Percentiles rank a stretch among this genome's conserved stretches.
These are phyloP conservation scores for Saturnia pavonia DNA, from an alignment of 2,888 invertebrate genomes.

Conservation along the genomic window DNA sequence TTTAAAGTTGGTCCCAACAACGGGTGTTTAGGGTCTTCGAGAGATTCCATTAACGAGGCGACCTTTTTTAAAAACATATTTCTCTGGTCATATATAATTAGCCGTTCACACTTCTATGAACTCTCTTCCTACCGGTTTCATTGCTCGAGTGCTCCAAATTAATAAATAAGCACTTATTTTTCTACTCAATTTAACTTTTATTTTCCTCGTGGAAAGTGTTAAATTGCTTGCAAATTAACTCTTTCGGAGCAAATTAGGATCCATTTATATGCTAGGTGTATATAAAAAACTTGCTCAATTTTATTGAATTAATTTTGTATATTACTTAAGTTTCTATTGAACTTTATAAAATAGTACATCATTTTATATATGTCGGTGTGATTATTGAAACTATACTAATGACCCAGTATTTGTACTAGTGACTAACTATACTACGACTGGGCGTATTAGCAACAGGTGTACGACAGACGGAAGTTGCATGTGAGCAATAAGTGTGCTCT, in stretches of 20 bases:
- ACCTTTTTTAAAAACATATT: constrained; percentile 43
- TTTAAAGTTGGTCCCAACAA: constrained; percentile 60
- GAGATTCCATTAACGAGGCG: constrained; percentile 36
- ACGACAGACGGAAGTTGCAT: too few relatives aligned
- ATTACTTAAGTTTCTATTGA: neutral
- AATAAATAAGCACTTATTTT: constrained; percentile 26
- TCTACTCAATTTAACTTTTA: constrained; percentile 26
- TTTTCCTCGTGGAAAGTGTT: constrained; percentile 25
- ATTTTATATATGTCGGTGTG: too few relatives aligned
- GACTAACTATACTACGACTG: too few relatives aligned
- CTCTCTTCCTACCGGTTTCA: constrained; percentile 19
- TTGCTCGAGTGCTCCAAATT: constrained; percentile 31
- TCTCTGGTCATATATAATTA: constrained; percentile 16
- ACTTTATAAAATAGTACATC: neutral
- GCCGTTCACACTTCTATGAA: constrained; percentile 12
- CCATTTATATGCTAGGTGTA: neutral
- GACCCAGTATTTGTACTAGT: too few relatives aligned
- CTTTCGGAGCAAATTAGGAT: constrained; percentile 24
- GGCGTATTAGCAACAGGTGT: too few relatives aligned
- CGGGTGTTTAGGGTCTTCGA: constrained; percentile 56
- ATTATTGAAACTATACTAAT: too few relatives aligned
- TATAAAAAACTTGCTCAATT: neutral
- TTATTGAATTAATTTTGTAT: neutral
- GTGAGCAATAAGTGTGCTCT: too few relatives aligned
- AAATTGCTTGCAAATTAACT: constrained; percentile 30